Base-by-base conservation (phyloP, 2,113 vertebrate species). In the Chelonoidis abingdonii region DNA sequence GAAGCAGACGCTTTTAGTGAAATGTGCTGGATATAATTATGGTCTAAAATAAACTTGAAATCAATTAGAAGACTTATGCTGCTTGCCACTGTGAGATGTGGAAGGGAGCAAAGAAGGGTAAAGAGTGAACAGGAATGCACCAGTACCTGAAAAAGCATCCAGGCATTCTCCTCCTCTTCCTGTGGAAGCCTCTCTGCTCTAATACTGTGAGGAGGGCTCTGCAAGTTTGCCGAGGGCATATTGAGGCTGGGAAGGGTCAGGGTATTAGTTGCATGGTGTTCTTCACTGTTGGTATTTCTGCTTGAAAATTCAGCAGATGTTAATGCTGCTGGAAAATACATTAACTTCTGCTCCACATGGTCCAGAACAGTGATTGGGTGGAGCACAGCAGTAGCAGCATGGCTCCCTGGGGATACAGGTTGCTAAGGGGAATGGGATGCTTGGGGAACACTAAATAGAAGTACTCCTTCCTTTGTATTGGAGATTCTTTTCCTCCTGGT, bases 181-280 rank as follows among this genome's bases (percentile, higher is more conserved):
- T 53, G 59, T 3, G 27, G 75, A 72, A 78, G 7, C 24, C 27
- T 88, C 0, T 0, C 22, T 3, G 1, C 41, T 86, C 44, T 69
- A 41, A 12, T 1, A 0, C 0, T 1, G 27, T n/a, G 10, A 0
- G 35, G 10, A 84, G 21, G 24, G 31, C 52, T 78, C 31, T 76
- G 22, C 21, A 6, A 10, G 1, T 47, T 38, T 83, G 35, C 8
- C 29, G 8, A 53, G 6, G 11, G 31, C 4, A 31, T 88, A n/a
- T 9, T 0, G 1, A 49, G 41, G 31, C 56, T 86, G 35, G 47
- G 22, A 10, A 22, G 57, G 2, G 2, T 5, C 0, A 5, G 52
- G 21, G 53, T 54, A 4, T 54, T 31, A 53, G 22, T 82, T 53
- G 17, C 56, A 76, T 90, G 47, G 65, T 76, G 56, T 75, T 50